Percentiles rank a stretch among this genome's conserved stretches.
phyloP scores from a whole-genome alignment of 2,888 invertebrate species.

The Pomacea canaliculata region DNA sequence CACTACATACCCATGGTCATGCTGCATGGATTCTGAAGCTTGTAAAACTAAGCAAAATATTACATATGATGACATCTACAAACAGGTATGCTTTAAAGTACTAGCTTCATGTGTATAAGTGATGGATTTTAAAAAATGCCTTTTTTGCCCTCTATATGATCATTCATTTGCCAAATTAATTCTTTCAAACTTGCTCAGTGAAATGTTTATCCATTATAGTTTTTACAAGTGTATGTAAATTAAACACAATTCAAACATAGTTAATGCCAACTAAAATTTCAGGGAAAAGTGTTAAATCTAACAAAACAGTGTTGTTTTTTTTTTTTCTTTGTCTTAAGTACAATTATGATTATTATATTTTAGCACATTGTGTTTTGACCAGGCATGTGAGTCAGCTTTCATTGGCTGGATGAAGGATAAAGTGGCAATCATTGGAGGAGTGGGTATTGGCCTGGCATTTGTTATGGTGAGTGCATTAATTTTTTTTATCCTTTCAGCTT shows the following conservation, averaged over 20 bases:
- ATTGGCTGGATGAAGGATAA: constrained; percentile 79
- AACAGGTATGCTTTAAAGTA: neutral
- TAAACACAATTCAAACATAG: neutral
- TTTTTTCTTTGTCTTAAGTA: too few species aligned
- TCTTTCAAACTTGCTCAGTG: too few species aligned
- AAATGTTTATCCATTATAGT: neutral
- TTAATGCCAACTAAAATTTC: neutral
- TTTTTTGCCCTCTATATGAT: too few species aligned
- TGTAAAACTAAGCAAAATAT: too few species aligned
- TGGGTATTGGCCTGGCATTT: constrained; percentile 86
- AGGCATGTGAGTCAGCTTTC: constrained; percentile 74
- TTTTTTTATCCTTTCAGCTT: too few species aligned
- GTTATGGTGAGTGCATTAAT: constrained; percentile 80
- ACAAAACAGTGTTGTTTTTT: neutral
- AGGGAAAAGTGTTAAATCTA: neutral
- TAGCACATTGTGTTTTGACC: neutral
- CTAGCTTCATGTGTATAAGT: neutral
- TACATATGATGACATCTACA: too few species aligned
- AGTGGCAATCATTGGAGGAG: constrained; percentile 83
- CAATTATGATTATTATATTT: neutral
- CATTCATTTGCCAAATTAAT: too few species aligned
- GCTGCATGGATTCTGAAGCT: constrained; percentile 8
- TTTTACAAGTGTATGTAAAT: too few species aligned
- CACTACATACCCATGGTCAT: constrained; percentile 11
- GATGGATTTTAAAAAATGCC: too few species aligned